Base-by-base conservation (phyloP, 2,797 vertebrate species). In the Streptopelia turtur region DNA sequence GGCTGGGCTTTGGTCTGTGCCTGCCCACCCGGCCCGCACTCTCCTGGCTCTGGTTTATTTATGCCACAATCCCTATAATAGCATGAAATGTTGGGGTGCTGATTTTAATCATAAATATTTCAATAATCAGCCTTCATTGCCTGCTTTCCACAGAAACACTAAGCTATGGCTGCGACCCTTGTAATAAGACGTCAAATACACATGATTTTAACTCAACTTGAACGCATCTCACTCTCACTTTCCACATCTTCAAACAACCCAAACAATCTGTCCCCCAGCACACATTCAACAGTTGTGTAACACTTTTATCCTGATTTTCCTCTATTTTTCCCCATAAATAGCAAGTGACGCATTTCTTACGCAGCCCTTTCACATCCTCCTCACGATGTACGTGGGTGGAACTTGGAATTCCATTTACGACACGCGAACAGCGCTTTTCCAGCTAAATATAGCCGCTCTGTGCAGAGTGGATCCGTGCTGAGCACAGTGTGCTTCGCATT, bases 401-500 rank as follows among this genome's bases (percentile, higher is more conserved):
- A 95, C 53, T 59, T 0, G 53, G 77, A 72, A 93, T 89, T 81
- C 92, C 83, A 95, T 56, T 90, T 80, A 61, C 6, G 16, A 72
- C 77, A 71, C 81, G 49, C 76, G 71, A 39, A 69, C 1, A 72
- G 75, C 69, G 24, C 17, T 86, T 43, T 50, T 49, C 57, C 56
- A 90, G 61, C 72, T 95, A 93, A 90, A 90, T 55, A 90, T 64
- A 94, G 60, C 49, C 35, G 22, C 39, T 41, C 45, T 11, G 0
- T 0, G 1, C 16, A 47, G 8, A 86, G 33, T 4, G 23, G 3
- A 24, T 28, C 52, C 13, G 25, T 20, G 57, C 11, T n/a, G 39
- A 71, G 66, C 23, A 59, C 16, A 15, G 66, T 1, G 4, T 35
- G 86, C 75, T 68, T 52, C 41, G 74, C 53, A 72, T 22, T 41